Conservation (phyloP, 2,113 vertebrate species). For the Phrynocephalus versicolor region DNA sequence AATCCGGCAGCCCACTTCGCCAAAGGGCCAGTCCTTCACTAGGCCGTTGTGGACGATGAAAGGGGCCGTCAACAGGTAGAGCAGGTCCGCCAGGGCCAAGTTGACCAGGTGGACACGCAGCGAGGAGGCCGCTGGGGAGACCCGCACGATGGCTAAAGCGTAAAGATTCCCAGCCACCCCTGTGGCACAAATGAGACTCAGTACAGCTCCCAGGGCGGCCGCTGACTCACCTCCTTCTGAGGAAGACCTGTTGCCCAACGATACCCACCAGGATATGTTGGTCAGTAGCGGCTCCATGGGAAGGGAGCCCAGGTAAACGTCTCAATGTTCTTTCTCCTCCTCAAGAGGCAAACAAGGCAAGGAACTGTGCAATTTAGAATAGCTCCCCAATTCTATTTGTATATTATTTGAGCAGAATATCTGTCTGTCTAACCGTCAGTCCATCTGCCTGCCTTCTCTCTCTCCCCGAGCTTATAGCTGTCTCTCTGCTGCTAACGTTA, state of each 20-base stretch:
- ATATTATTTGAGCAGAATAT: background rate
- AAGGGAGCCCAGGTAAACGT: background rate
- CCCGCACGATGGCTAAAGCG: conserved; percentile 77
- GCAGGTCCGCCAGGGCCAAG: conserved; percentile 82
- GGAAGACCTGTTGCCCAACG: background rate
- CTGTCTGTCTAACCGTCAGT: conserved; percentile 19
- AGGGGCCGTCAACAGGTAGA: conserved; percentile 83
- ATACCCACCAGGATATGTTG: background rate
- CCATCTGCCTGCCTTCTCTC: too few relatives aligned
- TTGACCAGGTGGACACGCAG: conserved; percentile 83
- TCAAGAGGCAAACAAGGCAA: background rate
- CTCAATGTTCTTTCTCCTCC: background rate
- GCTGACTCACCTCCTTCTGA: conserved; percentile 62
- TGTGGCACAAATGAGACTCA: conserved; percentile 81
- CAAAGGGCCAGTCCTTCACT: conserved; percentile 82
- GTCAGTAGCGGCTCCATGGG: background rate
- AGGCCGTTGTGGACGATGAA: conserved; percentile 86
- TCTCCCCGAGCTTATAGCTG: too few relatives aligned
- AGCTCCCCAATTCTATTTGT: too few relatives aligned
- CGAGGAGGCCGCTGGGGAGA: conserved; percentile 43
- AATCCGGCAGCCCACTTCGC: conserved; percentile 80
- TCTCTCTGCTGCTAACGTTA: too few relatives aligned
- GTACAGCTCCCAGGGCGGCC: conserved; percentile 78
- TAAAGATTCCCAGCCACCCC: conserved; percentile 85
- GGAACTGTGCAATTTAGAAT: background rate